Evolutionary conservation across 2,113 vertebrate species (phyloP).

Genomic region (Poecilia latipinna): DNA sequence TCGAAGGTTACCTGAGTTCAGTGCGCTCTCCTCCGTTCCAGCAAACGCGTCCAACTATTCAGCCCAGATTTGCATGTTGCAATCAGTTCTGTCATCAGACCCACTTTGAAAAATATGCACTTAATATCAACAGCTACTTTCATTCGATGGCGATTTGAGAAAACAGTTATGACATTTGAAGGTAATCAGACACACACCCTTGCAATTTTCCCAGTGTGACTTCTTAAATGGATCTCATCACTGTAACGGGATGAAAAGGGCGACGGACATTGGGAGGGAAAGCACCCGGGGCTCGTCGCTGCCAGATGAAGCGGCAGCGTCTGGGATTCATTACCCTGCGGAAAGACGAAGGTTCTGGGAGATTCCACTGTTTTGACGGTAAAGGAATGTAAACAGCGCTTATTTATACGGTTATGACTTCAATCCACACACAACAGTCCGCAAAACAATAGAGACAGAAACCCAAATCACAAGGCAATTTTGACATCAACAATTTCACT

Average conservation of each 20-base stretch:
- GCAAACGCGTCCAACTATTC: slow-evolving; percentile 35
- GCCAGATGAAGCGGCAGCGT: slow-evolving; percentile 26
- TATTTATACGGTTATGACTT: slow-evolving; percentile 58
- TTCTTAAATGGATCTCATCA: slow-evolving; percentile 21
- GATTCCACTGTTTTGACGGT: slow-evolving; percentile 70
- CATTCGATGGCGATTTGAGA: slow-evolving; percentile 12
- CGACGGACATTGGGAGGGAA: slow-evolving; percentile 6
- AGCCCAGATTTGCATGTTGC: slow-evolving; percentile 33
- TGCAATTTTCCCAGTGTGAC: slow-evolving; percentile 3
- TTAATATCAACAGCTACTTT: slow-evolving; percentile 25
- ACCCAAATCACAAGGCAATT: slow-evolving; percentile 7
- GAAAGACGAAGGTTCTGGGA: slow-evolving; percentile 64
- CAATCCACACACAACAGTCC: slow-evolving; percentile 49
- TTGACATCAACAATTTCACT: slow-evolving; percentile 20
- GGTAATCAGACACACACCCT: slow-evolving; percentile 27
- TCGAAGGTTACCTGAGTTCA: slow-evolving; percentile 49
- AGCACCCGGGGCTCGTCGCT: slow-evolving; percentile 8
- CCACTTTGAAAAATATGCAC: slow-evolving; percentile 8
- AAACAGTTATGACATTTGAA: slow-evolving; percentile 13
- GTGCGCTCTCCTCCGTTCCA: slow-evolving; percentile 27
- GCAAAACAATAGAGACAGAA: slow-evolving; percentile 38
- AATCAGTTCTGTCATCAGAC: slow-evolving; percentile 23
- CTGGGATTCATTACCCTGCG: slow-evolving; percentile 71
- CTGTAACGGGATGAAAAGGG: slow-evolving; percentile 19
- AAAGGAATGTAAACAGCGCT: slow-evolving; percentile 71